phyloP scores from a whole-genome alignment of 2,888 invertebrate species.

The Heterodera filipjevi region DNA sequence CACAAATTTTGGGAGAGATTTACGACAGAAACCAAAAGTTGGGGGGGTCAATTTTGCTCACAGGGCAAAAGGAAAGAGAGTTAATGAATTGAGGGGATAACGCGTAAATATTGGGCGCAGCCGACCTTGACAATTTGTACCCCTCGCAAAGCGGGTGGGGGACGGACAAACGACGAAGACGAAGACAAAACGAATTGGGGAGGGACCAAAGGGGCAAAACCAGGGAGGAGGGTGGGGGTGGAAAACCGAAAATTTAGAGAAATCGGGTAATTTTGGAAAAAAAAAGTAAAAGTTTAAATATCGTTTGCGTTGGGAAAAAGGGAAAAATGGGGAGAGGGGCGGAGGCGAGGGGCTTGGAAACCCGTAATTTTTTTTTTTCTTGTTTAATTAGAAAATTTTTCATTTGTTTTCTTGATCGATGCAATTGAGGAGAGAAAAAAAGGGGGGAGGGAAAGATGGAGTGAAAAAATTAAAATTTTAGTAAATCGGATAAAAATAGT shows the following conservation, averaged over 20 bases:
- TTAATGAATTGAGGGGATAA: background rate
- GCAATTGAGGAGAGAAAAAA: no score
- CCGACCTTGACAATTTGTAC: slow-evolving; percentile 3
- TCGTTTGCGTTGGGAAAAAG: no score
- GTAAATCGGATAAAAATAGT: no score
- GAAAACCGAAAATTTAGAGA: background rate
- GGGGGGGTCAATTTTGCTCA: background rate
- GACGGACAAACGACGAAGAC: background rate
- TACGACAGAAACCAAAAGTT: slow-evolving; percentile 1
- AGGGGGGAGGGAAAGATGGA: no score
- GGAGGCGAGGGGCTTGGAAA: no score
- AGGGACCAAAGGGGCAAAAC: background rate
- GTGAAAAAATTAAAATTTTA: no score
- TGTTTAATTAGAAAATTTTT: no score
- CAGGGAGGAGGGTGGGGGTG: background rate
- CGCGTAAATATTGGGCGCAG: slow-evolving; percentile 12
- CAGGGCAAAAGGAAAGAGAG: background rate
- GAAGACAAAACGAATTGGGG: background rate
- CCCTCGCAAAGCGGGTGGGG: background rate
- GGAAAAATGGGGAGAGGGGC: no score
- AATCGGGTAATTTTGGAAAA: background rate
- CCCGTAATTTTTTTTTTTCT: no score
- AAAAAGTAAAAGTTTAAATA: background rate
- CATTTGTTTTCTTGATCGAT: no score
- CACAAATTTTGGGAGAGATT: background rate